phyloP scores from a whole-genome alignment of 1,140 invertebrate species.

The Hycleus phaleratus region DNA sequence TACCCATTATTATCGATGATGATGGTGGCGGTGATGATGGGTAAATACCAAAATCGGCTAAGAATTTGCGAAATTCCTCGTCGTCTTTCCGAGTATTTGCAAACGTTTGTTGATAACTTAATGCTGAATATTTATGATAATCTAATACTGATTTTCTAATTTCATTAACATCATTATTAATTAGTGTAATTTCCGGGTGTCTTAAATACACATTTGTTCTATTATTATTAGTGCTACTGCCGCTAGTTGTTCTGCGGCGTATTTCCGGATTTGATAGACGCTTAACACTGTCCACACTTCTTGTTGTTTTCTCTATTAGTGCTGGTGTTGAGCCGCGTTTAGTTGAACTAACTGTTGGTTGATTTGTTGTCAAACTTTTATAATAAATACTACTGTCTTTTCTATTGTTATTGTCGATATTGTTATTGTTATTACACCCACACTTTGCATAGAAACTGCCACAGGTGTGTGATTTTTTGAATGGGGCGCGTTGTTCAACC shows the following conservation, averaged over 20 bases:
- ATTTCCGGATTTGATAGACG: conserved; percentile 36
- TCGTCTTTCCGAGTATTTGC: not conserved
- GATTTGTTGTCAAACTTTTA: not conserved
- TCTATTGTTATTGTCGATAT: not conserved
- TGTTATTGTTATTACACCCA: conserved; percentile 31
- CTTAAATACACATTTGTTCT: conserved; percentile 28
- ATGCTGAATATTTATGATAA: conserved; percentile 32
- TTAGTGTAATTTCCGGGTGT: conserved; percentile 34
- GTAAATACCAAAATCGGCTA: conserved; percentile 36
- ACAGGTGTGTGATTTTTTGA: conserved; percentile 38
- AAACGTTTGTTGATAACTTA: conserved; percentile 17
- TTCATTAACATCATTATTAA: conserved; percentile 23
- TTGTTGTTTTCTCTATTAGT: conserved; percentile 13
- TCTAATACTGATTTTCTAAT: conserved; percentile 29
- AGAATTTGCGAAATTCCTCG: conserved; percentile 34
- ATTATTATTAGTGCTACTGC: not conserved
- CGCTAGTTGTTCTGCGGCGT: conserved; percentile 1
- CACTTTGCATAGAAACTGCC: conserved; percentile 40
- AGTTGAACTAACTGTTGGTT: not conserved
- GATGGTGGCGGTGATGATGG: conserved; percentile 18
- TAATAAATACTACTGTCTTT: not conserved
- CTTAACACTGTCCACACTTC: conserved; percentile 19
- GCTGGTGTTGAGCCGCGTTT: conserved; percentile 4
- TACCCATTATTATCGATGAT: conserved; percentile 30
- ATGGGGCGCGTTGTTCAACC: conserved; percentile 17